These are phyloP conservation scores for Neodiprion virginianus DNA, from an alignment of 1,140 invertebrate genomes.

Conservation along the genomic window DNA sequence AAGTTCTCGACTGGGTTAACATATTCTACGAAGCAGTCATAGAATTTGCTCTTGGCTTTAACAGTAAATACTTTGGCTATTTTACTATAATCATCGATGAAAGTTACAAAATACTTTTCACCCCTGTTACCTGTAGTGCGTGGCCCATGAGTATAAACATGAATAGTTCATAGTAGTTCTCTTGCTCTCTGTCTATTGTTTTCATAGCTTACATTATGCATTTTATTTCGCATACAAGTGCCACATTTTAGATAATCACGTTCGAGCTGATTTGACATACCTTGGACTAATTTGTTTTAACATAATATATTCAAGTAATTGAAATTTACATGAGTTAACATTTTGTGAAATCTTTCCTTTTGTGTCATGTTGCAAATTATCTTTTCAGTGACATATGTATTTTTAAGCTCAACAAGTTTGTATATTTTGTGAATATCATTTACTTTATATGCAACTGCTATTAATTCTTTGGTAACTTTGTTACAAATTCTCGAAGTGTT, in stretches of 20 bases:
- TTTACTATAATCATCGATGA: conserved; percentile 49
- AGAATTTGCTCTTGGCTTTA: conserved; percentile 43
- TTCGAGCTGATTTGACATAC: conserved; percentile 28
- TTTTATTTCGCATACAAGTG: conserved; percentile 14
- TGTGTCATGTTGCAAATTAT: too few species aligned
- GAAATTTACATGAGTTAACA: conserved; percentile 22
- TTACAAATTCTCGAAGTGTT: too few species aligned
- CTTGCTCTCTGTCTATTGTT: conserved; percentile 44
- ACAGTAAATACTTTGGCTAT: conserved; percentile 38
- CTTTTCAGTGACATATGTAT: too few species aligned
- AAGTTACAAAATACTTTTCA: conserved; percentile 32
- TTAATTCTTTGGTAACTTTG: too few species aligned
- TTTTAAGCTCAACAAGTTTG: too few species aligned
- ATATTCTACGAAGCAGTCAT: conserved; percentile 33
- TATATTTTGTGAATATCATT: too few species aligned
- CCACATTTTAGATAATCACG: conserved; percentile 33
- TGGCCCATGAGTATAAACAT: conserved; percentile 48
- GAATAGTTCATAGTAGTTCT: conserved; percentile 43
- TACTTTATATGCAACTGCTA: too few species aligned
- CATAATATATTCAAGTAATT: conserved; percentile 43
- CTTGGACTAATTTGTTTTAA: conserved; percentile 35
- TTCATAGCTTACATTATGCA: conserved; percentile 48
- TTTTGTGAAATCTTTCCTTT: too few species aligned
- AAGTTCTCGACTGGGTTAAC: conserved; percentile 33
- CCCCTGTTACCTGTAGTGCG: conserved; percentile 39